phyloP scores from a whole-genome alignment of 2,888 invertebrate genomes.

The Sinotaia quadrata region DNA sequence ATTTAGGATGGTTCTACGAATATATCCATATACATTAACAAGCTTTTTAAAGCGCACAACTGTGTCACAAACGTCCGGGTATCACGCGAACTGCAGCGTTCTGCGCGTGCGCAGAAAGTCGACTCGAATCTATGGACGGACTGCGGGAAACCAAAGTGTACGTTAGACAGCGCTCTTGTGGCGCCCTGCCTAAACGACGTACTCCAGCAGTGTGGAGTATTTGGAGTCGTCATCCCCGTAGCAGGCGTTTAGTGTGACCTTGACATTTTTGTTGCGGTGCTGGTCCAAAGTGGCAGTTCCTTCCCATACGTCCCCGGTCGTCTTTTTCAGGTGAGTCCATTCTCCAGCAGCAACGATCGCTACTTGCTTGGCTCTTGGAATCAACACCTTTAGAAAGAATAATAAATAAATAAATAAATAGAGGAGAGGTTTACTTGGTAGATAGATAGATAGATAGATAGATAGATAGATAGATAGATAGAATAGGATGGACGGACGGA shows the following conservation, averaged over 20 bases:
- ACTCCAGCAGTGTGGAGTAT: constrained; percentile 70
- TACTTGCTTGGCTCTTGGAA: constrained; percentile 64
- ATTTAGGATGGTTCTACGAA: no score
- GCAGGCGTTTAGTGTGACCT: constrained; percentile 69
- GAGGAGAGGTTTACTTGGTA: no score
- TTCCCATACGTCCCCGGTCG: constrained; percentile 63
- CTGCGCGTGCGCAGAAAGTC: no score
- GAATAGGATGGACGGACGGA: no score
- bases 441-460: no score
- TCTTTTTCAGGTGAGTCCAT: constrained; percentile 66
- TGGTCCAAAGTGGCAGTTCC: constrained; percentile 58
- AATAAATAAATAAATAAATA: no score
- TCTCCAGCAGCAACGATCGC: constrained; percentile 64
- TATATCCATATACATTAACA: no score
- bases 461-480: no score
- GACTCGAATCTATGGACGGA: background rate
- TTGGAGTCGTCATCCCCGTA: constrained; percentile 65
- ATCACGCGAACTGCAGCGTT: no score
- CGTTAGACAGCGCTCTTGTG: background rate
- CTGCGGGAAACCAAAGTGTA: background rate
- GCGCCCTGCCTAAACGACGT: constrained; percentile 47
- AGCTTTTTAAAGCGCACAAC: no score
- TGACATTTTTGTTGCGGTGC: constrained; percentile 60
- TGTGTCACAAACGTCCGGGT: no score
- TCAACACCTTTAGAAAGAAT: constrained; percentile 26